Conservation (phyloP, 2,888 invertebrate species). For the Rosalia funebris region DNA sequence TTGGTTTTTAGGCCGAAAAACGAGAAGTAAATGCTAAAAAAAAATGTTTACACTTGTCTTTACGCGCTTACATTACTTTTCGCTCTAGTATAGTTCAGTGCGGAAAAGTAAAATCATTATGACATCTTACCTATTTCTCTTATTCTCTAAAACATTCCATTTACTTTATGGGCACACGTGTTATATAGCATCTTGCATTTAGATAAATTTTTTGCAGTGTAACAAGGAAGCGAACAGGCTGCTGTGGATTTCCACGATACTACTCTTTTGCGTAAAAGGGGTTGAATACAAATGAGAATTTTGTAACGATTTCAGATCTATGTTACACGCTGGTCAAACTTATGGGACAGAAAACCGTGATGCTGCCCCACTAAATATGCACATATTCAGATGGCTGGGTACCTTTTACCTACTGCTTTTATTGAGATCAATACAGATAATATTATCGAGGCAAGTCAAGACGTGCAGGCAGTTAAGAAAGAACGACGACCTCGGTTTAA, state of each 20-base stretch:
- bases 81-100: too few relatives aligned
- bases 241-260: conserved; percentile 53
- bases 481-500: background rate
- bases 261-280: conserved; percentile 53
- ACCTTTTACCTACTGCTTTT: conserved; percentile 27
- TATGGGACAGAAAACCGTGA: conserved; percentile 57
- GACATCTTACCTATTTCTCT: too few relatives aligned
- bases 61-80: too few relatives aligned
- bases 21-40: too few relatives aligned
- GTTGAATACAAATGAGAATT: conserved; percentile 60
- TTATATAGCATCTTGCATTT: too few relatives aligned
- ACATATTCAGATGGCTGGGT: conserved; percentile 52
- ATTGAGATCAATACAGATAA: conserved; percentile 23
- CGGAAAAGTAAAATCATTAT: too few relatives aligned
- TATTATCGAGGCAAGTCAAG: conserved; percentile 1
- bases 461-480: background rate
- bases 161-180: too few relatives aligned
- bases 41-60: too few relatives aligned
- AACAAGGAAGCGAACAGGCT: conserved; percentile 47
- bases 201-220: conserved; percentile 21
- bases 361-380: conserved; percentile 59
- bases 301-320: conserved; percentile 61
- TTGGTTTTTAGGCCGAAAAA: too few relatives aligned
- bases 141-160: too few relatives aligned
- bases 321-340: conserved; percentile 62